phyloP scores from a whole-genome alignment of 2,113 vertebrate species.

The Sebastes fasciatus region DNA sequence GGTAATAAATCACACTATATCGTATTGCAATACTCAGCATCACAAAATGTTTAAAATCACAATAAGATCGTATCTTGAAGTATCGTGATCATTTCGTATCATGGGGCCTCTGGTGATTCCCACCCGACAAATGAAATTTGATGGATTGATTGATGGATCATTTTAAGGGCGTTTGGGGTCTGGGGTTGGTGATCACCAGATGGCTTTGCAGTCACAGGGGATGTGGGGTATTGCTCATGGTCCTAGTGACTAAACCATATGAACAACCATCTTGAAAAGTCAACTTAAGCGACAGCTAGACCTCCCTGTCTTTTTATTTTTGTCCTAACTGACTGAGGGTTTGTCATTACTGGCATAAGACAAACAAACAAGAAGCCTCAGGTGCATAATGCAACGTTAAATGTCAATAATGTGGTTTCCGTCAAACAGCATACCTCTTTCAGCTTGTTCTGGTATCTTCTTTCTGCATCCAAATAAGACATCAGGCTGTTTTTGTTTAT shows the following conservation, averaged over 20 bases:
- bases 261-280: slow-evolving; percentile 52
- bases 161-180: not conserved
- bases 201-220: slow-evolving; percentile 54
- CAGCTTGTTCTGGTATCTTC: not conserved
- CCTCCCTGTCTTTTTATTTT: slow-evolving; percentile 47
- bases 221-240: slow-evolving; percentile 4
- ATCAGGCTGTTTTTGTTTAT: slow-evolving; percentile 1
- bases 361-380: slow-evolving; percentile 18
- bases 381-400: not conserved
- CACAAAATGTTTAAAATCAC: too few relatives aligned
- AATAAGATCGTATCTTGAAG: too few relatives aligned
- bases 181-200: slow-evolving; percentile 48
- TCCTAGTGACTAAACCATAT: slow-evolving; percentile 55
- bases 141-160: not conserved
- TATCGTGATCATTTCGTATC: too few relatives aligned
- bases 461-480: not conserved
- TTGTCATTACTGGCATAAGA: slow-evolving; percentile 17
- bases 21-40: too few relatives aligned
- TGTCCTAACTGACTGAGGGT: not conserved
- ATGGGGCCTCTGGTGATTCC: too few relatives aligned
- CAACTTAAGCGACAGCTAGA: slow-evolving; percentile 3
- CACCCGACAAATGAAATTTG: not conserved
- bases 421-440: not conserved
- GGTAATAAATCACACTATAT: too few relatives aligned
- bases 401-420: not conserved